Evolutionary conservation across 1,140 invertebrate genomes (phyloP), one percentile per base, ranked within the genome.

Genomic region (Manduca sexta): DNA sequence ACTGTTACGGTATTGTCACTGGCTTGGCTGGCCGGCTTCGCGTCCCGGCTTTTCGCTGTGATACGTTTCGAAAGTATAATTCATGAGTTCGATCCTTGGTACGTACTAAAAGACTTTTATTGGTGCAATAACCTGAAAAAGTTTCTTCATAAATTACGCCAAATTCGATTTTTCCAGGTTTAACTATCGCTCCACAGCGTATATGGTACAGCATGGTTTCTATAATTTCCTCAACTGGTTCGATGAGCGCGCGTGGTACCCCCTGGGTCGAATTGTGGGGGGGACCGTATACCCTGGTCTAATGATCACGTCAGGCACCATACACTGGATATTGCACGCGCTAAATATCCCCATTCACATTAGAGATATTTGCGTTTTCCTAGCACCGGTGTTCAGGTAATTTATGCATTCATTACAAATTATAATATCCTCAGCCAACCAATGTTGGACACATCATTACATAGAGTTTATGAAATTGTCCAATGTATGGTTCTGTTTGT

Each of bases 171-270:
- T 56, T 80, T 84, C 49, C 72, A 98, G 96, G 97, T 99, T 99
- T 78, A 99, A 99, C 86, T 99, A 99, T 82, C 91, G 98, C 74
- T 93, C 98, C 0, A 99, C 98, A 3, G 97, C 97, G 3, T 98
- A 99, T 76, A 99, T 99, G 98, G 98, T 99, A 3, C 91, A 99
- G 83, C 95, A 99, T 94, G 98, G 97, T 35, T 99, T 98, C 86
- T 99, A 99, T 86, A 98, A 99, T 81, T 99, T 99, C 87, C 87
- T 99, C 11, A 99, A 99, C 87, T 99, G 98, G 98, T 99, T 99
- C 84, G 98, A 99, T 84, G 98, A 99, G 69, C 88, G 98, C 68
- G 98, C 98, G 29, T 99, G 98, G 98, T 99, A 99, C 86, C 98
- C 98, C 1, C 86, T 99, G 21, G 98, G 98, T 2, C 90, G 98